phyloP scores from a whole-genome alignment of 2,888 invertebrate genomes.

The Doris montereyensis region DNA sequence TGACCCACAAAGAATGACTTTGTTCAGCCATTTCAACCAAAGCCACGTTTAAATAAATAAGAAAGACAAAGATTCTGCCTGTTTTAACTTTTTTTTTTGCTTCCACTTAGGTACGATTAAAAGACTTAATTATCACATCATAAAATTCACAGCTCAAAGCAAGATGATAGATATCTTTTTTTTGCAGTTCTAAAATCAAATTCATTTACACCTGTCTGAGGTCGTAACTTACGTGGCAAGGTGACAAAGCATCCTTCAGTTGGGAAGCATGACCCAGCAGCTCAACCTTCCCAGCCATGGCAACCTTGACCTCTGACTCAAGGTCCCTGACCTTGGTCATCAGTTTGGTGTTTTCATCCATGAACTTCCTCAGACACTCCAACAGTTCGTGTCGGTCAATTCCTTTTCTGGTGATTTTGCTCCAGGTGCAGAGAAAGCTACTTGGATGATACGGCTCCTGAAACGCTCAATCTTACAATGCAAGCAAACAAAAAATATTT shows the following conservation, averaged over 20 bases:
- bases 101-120: too few species aligned
- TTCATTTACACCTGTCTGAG: too few species aligned
- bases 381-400: slow-evolving; percentile 68
- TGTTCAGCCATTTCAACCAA: too few species aligned
- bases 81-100: too few species aligned
- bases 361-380: slow-evolving; percentile 64
- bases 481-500: slow-evolving; percentile 31
- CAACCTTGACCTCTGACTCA: slow-evolving; percentile 57
- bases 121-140: too few species aligned
- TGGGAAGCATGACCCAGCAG: slow-evolving; percentile 58
- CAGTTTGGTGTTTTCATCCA: slow-evolving; percentile 64
- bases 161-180: too few species aligned
- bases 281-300: slow-evolving; percentile 55
- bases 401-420: slow-evolving; percentile 66
- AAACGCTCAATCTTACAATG: slow-evolving; percentile 71
- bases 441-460: slow-evolving; percentile 68
- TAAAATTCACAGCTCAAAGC: too few species aligned
- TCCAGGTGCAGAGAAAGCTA: slow-evolving; percentile 69
- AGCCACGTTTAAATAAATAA: too few species aligned
- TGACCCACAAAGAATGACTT: too few species aligned
- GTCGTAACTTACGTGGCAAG: slow-evolving; percentile 65
- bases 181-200: too few species aligned
- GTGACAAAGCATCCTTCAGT: slow-evolving; percentile 60
- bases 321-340: slow-evolving; percentile 58
- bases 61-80: too few species aligned